Percentiles rank a stretch among this genome's conserved stretches.
These are phyloP conservation scores for Episyrphus balteatus DNA, from an alignment of 1,140 invertebrate species.

Conservation along the genomic window DNA sequence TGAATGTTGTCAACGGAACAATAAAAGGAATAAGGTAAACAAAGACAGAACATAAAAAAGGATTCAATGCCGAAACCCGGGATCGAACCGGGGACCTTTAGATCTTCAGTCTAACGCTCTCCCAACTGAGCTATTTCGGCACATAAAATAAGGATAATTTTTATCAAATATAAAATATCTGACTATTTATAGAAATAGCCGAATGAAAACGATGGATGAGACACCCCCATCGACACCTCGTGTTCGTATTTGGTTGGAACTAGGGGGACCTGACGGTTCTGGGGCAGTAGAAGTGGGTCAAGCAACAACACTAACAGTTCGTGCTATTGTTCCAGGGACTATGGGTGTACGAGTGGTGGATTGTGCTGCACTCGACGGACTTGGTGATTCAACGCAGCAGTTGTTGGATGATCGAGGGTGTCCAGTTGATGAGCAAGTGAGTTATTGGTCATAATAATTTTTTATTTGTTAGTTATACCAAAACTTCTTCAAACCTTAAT, in stretches of 20 bases:
- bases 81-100: conserved; percentile 68
- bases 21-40: not conserved
- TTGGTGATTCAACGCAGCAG: conserved; percentile 56
- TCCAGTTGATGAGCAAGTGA: conserved; percentile 53
- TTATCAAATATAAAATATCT: not conserved
- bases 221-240: conserved; percentile 13
- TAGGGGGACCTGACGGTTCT: conserved; percentile 38
- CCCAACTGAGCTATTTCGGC: conserved; percentile 68
- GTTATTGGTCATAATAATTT: conserved; percentile 2
- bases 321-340: conserved; percentile 53
- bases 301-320: conserved; percentile 52
- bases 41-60: not conserved
- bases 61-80: conserved; percentile 53
- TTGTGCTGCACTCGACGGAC: conserved; percentile 60
- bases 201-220: conserved; percentile 19
- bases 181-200: conserved; percentile 26
- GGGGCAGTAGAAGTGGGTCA: conserved; percentile 58
- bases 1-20: conserved; percentile 12
- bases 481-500: no score
- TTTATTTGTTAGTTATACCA: no score
- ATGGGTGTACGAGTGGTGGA: conserved; percentile 60
- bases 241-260: conserved; percentile 57
- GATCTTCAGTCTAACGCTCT: conserved; percentile 74
- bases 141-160: conserved; percentile 1
- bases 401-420: conserved; percentile 58